Evolutionary conservation across 2,113 vertebrate species (phyloP).

Genomic region (Willisornis vidua): DNA sequence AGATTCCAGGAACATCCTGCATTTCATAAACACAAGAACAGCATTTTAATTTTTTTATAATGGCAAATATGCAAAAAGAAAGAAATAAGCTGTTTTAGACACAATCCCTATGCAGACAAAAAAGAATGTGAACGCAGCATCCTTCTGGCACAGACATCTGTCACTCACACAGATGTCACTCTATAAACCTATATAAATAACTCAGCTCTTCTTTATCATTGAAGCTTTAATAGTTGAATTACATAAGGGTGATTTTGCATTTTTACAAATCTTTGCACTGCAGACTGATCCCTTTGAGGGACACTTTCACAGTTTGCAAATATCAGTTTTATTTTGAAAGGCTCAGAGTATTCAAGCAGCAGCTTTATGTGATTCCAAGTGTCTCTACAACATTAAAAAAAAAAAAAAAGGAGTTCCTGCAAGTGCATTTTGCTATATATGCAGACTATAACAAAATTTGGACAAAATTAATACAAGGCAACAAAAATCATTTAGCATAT

Average conservation of each 20-base stretch:
- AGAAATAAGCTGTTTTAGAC: conserved; percentile 51
- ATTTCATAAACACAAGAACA: conserved; percentile 68
- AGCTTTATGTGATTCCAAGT: conserved; percentile 15
- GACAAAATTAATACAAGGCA: conserved; percentile 81
- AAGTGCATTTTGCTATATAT: conserved; percentile 52
- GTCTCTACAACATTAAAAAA: background rate
- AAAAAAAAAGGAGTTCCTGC: background rate
- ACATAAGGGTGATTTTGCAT: conserved; percentile 40
- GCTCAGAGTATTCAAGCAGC: background rate
- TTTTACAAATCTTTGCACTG: conserved; percentile 2
- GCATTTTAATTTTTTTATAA: conserved; percentile 72
- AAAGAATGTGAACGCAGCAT: conserved; percentile 49
- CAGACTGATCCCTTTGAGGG: background rate
- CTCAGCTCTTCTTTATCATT: background rate
- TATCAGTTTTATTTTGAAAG: background rate
- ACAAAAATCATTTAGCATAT: conserved; percentile 93
- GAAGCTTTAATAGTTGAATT: conserved; percentile 13
- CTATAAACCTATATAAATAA: conserved; percentile 56
- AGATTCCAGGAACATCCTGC: conserved; percentile 45
- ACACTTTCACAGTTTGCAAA: background rate
- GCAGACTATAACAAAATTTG: conserved; percentile 75
- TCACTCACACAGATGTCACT: conserved; percentile 70
- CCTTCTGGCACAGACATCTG: conserved; percentile 75
- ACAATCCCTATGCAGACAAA: conserved; percentile 32
- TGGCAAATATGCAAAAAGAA: conserved; percentile 62